These are phyloP conservation scores for Drosophila pullipes DNA, from an alignment of 2,888 invertebrate genomes.

Conservation along the genomic window DNA sequence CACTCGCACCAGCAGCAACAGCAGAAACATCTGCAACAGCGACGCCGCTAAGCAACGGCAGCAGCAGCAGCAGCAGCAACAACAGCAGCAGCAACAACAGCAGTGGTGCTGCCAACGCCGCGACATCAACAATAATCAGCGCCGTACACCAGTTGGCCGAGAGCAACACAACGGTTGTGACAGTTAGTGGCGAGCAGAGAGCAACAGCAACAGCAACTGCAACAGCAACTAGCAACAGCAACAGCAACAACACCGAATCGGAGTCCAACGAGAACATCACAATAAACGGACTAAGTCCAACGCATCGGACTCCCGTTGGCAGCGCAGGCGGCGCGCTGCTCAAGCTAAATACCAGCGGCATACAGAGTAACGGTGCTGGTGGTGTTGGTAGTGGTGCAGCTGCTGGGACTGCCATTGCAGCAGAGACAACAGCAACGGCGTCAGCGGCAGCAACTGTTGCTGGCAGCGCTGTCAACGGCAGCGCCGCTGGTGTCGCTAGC, in stretches of 20 bases:
- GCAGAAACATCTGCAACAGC: conserved; percentile 10
- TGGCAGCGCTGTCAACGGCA: conserved; percentile 37
- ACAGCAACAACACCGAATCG: conserved; percentile 9
- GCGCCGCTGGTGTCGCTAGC: conserved; percentile 30
- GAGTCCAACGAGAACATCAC: conserved; percentile 83
- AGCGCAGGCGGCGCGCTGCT: conserved; percentile 25
- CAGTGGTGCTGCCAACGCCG: conserved; percentile 57
- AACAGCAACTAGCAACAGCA: conserved; percentile 76
- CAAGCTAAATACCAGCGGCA: conserved; percentile 66
- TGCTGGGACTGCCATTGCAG: conserved; percentile 8
- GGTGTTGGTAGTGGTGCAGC: conserved; percentile 2
- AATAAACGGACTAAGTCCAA: conserved; percentile 77
- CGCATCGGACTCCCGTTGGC: conserved; percentile 39
- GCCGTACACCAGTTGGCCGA: conserved; percentile 70
- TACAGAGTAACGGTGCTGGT: conserved; percentile 25
- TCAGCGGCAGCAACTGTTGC: conserved; percentile 32
- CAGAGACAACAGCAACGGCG: conserved; percentile 29
- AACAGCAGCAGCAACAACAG: conserved; percentile 2
- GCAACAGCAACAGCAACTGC: conserved; percentile 78
- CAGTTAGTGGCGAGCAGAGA: conserved; percentile 44
- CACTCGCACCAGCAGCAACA: conserved; percentile 21
- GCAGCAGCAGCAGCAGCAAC: conserved; percentile 33
- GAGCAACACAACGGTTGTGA: conserved; percentile 62
- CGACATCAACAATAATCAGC: conserved; percentile 79
- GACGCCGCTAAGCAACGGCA: conserved; percentile 39